Conservation (phyloP, 2,888 invertebrate species). For the Tridacna crocea region DNA sequence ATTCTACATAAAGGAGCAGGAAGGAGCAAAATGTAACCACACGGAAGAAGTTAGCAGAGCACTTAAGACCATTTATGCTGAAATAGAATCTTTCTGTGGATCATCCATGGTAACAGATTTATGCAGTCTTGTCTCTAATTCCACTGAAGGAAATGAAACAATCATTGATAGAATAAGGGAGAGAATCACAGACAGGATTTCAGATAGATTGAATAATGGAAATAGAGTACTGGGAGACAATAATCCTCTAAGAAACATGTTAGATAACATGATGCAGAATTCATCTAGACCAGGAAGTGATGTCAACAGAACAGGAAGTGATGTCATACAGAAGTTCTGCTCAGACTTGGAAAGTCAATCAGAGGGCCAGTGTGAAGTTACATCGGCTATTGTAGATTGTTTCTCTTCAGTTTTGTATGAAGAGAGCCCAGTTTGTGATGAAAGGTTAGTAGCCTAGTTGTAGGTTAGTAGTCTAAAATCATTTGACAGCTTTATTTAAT, state of each 20-base stretch:
- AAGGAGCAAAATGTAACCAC: constrained; percentile 12
- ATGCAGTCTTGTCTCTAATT: constrained; percentile 2
- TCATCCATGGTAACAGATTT: neutral
- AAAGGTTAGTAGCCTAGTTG: constrained; percentile 17
- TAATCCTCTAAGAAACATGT: neutral
- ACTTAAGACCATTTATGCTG: constrained; percentile 13
- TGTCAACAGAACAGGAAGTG: constrained; percentile 27
- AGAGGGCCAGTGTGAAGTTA: constrained; percentile 8
- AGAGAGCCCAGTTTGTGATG: neutral
- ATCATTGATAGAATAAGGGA: constrained; percentile 4
- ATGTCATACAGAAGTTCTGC: constrained; percentile 13
- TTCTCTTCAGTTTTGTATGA: neutral
- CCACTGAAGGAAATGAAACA: constrained; percentile 1
- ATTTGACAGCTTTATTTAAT: no score
- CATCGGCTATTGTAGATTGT: constrained; percentile 8
- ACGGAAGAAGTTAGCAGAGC: neutral
- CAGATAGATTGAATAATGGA: constrained; percentile 2
- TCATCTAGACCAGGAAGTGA: constrained; percentile 10
- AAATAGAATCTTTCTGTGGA: constrained; percentile 8
- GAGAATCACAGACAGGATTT: constrained; percentile 9
- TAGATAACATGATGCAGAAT: constrained; percentile 1
- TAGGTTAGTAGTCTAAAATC: constrained; percentile 11
- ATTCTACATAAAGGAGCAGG: constrained; percentile 16
- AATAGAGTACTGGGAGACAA: neutral
- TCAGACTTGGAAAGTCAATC: neutral